These are phyloP conservation scores for Geopemphigus sp. DNA, from an alignment of 1,140 invertebrate genomes.

Conservation along the genomic window DNA sequence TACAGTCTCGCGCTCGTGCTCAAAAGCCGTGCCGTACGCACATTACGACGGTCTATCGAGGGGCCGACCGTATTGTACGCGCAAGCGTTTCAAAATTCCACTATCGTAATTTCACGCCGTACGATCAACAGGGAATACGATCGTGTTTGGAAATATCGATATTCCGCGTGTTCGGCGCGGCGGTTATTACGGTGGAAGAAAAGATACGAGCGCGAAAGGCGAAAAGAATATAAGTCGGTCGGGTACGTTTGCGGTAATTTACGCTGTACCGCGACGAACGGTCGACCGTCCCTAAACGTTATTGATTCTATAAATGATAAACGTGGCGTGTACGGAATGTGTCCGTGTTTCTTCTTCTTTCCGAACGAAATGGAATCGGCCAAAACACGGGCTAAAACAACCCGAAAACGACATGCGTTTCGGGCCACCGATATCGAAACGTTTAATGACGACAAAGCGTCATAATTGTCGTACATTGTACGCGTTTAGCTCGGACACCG, in stretches of 20 bases:
- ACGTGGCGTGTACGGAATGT: background rate
- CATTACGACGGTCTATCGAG: background rate
- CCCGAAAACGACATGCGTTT: no score
- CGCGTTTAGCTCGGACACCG: no score
- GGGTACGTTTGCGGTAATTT: no score
- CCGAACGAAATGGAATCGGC: background rate
- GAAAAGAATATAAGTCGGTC: no score
- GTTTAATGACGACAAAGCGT: no score
- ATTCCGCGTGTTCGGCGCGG: background rate
- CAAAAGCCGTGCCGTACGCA: background rate
- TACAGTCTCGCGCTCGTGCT: background rate
- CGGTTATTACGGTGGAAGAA: background rate
- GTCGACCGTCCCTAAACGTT: no score
- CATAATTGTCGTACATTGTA: no score
- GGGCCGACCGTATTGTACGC: background rate
- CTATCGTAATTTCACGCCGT: slow-evolving; percentile 3
- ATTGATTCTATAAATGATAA: no score
- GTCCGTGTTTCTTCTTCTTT: background rate
- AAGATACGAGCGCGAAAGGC: no score
- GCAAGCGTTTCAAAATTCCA: slow-evolving; percentile 17
- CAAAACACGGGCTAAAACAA: background rate
- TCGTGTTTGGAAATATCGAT: slow-evolving; percentile 10
- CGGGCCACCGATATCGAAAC: no score
- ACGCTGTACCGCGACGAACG: no score
- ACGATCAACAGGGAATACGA: slow-evolving; percentile 23